These are phyloP conservation scores for Lasioglossum vierecki DNA, from an alignment of 2,888 invertebrate genomes.

Conservation along the genomic window DNA sequence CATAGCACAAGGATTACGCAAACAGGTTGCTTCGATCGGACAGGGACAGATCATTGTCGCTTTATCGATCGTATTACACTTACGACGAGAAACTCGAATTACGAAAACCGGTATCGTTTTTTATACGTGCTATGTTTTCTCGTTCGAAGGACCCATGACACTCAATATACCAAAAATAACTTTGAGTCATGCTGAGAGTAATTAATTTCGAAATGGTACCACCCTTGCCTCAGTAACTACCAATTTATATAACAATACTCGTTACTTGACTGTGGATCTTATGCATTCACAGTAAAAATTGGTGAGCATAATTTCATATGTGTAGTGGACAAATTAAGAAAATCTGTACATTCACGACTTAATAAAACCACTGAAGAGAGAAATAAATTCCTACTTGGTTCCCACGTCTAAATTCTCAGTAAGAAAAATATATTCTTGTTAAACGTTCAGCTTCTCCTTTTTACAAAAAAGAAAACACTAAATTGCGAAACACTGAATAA, in stretches of 20 bases:
- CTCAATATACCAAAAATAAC: not conserved
- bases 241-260: not conserved
- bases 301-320: no score
- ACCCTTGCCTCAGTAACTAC: no score
- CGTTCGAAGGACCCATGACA: not conserved
- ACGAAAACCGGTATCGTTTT: not conserved
- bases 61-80: constrained; percentile 41
- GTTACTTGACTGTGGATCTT: not conserved
- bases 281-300: not conserved
- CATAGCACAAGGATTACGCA: constrained; percentile 15
- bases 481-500: no score
- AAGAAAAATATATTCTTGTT: no score
- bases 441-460: no score
- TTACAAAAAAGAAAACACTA: no score
- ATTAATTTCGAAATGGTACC: not conserved
- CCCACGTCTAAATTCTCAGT: no score
- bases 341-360: no score
- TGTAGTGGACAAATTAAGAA: no score
- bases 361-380: not conserved
- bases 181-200: not conserved
- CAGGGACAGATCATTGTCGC: constrained; percentile 42
- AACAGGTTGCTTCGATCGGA: constrained; percentile 22
- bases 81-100: not conserved
- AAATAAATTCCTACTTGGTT: not conserved
- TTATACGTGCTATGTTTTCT: not conserved